Evolutionary conservation across 2,797 vertebrate species (phyloP), one percentile per base, ranked within the genome.

Genomic region (Serranus cabrilla): DNA sequence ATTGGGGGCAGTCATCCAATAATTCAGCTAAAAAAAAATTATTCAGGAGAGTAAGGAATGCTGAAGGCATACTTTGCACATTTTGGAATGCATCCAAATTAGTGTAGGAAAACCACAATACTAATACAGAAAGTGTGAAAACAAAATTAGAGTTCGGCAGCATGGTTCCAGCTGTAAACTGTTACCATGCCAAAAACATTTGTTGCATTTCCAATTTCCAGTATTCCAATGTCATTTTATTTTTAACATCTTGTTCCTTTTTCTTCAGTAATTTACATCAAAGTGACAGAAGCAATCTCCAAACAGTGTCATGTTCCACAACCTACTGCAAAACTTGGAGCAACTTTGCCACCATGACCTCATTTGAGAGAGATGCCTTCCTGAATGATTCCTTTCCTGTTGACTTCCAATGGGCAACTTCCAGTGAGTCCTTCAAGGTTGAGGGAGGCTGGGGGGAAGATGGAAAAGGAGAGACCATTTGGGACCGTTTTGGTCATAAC

Each of bases 281-380:
- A 64, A 65, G 21, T 21, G 25, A 21, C 39, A 65, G 34, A 56
- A 50, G 56, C 4, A 11, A 54, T 55, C 14, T 2, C 37, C 25
- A 58, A 20, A 56, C 23, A 12, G 42, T 39, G n/a, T 45, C 63
- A 18, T 69, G 74, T 49, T 65, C 56, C 5, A 17, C 4, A 2
- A 45, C 21, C 40, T 80, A 83, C 23, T 83, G 59, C 46, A 60
- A 73, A 59, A 76, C 58, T 1, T 78, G 55, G 80, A 74, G 11
- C 49, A 66, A 47, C 21, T 82, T 78, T 70, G 60, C 64, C 47
- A 56, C 60, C 9, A 59, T 61, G 59, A 60, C 74, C 16, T 51
- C 27, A 31, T 56, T 37, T 12, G 40, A 45, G 13, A 17, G 43
- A n/a, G 59, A 46, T n/a, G 7, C 16, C 10, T 37, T 45, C 43